Base-by-base conservation (phyloP, 2,113 vertebrate species). In the Chlorocebus sabaeus region DNA sequence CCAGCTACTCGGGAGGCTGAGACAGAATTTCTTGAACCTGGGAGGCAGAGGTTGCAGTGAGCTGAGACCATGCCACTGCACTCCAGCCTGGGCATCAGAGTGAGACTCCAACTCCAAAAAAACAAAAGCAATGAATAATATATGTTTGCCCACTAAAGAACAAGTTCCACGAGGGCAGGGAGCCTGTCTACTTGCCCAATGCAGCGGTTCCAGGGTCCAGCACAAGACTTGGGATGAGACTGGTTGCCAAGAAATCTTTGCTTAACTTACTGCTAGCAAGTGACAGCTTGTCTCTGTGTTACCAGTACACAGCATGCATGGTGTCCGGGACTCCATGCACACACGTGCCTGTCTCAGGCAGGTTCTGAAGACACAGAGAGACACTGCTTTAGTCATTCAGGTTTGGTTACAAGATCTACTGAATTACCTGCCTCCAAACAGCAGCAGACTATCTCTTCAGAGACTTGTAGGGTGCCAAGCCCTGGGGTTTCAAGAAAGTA, bases 291-390 rank as follows among this genome's bases (percentile, higher is more conserved):
- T 48, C 40, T 11, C 4, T 1, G 30, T 10, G 35, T 17, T 3
- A 3, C 81, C 67, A 20, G 61, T 0, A 20, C 2, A 5, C 8
- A 23, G 17, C 48, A 50, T 0, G 17, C 48, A 50, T 0, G 23
- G 38, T 0, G 0, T 13, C 45, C 3, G 38, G 25, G 35, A 50
- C 22, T 30, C 50, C 3, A 10, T 12, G 1, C 30, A 17, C 16
- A 85, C 4, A 18, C 5, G 4, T 35, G 43, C 45, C 25, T 18
- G 45, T 22, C 59, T 45, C 9, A 22, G 3, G 40, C 25, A 22
- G 78, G 11, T 75, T 35, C 50, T 43, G 45, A 81, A 94, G 83
- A 68, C 25, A 61, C 72, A 61, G 32, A 40, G 64, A 67, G 32
- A 68, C 23, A 68, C 57, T 84, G 67, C 72, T 40, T 59, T 22